Evolutionary conservation across 2,797 vertebrate genomes (phyloP).

Genomic region (Danio aesculapii): DNA sequence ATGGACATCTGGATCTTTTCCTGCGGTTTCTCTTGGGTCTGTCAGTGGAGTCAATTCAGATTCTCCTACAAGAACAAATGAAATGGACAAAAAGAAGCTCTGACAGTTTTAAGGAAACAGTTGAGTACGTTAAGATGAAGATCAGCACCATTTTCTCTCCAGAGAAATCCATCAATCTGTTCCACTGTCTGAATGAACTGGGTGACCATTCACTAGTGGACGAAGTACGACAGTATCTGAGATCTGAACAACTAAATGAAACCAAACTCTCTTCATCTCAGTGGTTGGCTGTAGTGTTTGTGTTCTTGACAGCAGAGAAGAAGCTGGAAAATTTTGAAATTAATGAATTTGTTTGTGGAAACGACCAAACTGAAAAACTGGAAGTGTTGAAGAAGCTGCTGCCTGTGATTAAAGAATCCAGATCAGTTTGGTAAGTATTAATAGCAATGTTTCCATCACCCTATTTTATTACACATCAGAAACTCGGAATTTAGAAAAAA

Average conservation of each 20-base stretch:
- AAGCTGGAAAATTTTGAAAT: background rate
- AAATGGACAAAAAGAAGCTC: background rate
- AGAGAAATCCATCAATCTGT: conserved; percentile 1
- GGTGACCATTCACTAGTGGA: conserved; percentile 3
- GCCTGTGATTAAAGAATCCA: conserved; percentile 23
- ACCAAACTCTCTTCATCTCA: background rate
- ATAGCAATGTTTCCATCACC: too few relatives aligned
- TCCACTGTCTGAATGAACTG: too few relatives aligned
- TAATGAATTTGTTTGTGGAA: background rate
- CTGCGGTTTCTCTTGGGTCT: too few relatives aligned
- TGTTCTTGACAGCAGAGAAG: conserved; percentile 22
- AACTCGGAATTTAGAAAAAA: too few relatives aligned
- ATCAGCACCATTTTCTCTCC: background rate
- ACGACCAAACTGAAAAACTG: background rate
- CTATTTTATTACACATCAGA: too few relatives aligned
- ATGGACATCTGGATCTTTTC: too few relatives aligned
- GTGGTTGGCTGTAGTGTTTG: conserved; percentile 4
- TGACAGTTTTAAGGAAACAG: background rate
- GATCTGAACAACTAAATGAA: background rate
- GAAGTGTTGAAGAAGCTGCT: background rate
- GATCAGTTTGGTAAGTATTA: conserved; percentile 31
- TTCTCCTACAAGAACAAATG: background rate
- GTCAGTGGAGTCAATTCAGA: too few relatives aligned
- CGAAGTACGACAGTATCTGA: conserved; percentile 3
- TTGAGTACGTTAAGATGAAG: background rate